Evolutionary conservation across 2,113 vertebrate species (phyloP).

Genomic region (Hemicordylus capensis): DNA sequence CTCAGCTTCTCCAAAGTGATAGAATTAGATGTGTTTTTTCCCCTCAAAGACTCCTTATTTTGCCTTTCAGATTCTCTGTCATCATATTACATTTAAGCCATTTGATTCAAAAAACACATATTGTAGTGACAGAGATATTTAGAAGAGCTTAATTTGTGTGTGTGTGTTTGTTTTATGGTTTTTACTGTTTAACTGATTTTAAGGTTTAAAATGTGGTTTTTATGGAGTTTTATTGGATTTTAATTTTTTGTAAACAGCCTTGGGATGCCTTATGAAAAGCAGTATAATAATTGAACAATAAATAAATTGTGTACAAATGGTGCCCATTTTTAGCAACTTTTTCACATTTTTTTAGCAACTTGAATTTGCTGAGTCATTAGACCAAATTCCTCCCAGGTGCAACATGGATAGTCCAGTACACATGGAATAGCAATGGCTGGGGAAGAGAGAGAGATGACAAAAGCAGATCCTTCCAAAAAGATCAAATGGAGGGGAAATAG

Average conservation of each 20-base stretch:
- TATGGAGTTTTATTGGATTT: too few relatives aligned
- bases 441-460: background rate
- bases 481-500: background rate
- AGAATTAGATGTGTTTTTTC: constrained; percentile 53
- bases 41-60: constrained; percentile 55
- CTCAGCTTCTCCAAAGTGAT: constrained; percentile 63
- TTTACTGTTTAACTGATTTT: too few relatives aligned
- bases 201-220: too few relatives aligned
- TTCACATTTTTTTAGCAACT: constrained; percentile 54
- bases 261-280: too few relatives aligned
- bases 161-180: too few relatives aligned
- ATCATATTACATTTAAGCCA: constrained; percentile 62
- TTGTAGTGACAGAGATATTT: constrained; percentile 5
- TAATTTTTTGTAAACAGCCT: too few relatives aligned
- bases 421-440: background rate
- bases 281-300: too few relatives aligned
- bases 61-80: constrained; percentile 58
- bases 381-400: constrained; percentile 47
- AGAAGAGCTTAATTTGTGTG: constrained; percentile 53
- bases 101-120: constrained; percentile 58
- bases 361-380: constrained; percentile 53
- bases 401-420: constrained; percentile 1
- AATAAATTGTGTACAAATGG: too few relatives aligned
- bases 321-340: too few relatives aligned
- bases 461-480: background rate